Evolutionary conservation across 2,113 vertebrate species (phyloP).

Genomic region (Elgaria multicarinata): DNA sequence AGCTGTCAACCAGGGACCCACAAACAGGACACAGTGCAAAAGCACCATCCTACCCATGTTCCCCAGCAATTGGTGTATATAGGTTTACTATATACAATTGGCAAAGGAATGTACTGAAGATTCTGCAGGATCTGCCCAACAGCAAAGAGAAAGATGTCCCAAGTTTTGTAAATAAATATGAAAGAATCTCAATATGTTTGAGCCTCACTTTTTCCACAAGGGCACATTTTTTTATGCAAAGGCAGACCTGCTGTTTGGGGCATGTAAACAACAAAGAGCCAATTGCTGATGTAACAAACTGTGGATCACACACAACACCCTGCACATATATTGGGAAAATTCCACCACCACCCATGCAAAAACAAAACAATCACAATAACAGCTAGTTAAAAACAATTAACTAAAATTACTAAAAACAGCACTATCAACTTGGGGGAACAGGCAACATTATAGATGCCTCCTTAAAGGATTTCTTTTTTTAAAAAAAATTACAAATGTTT

Average conservation of each 20-base stretch:
- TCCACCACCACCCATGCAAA: background rate
- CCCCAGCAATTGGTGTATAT: no score
- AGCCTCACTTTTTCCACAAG: background rate
- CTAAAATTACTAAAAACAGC: no score
- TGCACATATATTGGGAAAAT: background rate
- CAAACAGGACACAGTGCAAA: no score
- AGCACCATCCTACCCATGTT: no score
- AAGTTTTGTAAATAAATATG: background rate
- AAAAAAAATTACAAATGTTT: no score
- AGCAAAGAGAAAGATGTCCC: background rate
- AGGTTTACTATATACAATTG: no score
- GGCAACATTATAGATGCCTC: no score
- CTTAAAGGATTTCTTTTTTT: no score
- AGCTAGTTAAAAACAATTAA: no score
- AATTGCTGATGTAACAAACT: background rate
- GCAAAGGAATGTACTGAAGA: background rate
- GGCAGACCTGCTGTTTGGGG: background rate
- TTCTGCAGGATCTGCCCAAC: background rate
- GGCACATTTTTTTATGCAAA: background rate
- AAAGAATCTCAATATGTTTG: background rate
- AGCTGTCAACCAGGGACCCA: no score
- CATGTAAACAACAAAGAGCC: background rate
- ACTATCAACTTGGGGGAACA: no score
- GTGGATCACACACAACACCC: background rate
- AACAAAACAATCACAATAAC: no score